phyloP scores from a whole-genome alignment of 1,140 invertebrate species.

The Dreissena rostriformis region DNA sequence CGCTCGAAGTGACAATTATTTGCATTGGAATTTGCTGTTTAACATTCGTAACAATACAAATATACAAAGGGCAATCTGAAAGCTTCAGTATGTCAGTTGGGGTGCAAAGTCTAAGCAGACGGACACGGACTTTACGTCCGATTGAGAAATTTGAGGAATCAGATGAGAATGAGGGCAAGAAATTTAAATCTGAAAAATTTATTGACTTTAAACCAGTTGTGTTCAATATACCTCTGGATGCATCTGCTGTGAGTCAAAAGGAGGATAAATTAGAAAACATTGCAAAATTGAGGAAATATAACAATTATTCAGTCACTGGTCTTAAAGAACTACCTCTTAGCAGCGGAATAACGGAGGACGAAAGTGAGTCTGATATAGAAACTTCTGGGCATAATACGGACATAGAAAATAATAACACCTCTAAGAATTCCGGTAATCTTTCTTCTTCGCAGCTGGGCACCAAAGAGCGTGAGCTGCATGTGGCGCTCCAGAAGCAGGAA shows the following conservation, averaged over 20 bases:
- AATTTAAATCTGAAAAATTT: not conserved
- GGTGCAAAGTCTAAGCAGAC: constrained; percentile 32
- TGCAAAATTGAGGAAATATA: constrained; percentile 30
- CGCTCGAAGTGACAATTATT: constrained; percentile 37
- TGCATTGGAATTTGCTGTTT: constrained; percentile 51
- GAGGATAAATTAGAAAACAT: not conserved
- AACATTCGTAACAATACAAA: constrained; percentile 52
- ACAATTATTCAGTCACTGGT: constrained; percentile 37
- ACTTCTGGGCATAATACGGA: constrained; percentile 13
- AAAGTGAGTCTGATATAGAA: constrained; percentile 2
- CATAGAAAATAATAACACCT: constrained; percentile 28
- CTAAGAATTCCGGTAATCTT: not conserved
- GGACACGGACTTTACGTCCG: constrained; percentile 49
- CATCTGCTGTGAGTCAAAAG: not conserved
- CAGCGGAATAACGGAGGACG: constrained; percentile 28
- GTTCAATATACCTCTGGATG: not conserved
- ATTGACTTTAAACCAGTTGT: constrained; percentile 8
- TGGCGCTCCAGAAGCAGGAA: constrained; percentile 72
- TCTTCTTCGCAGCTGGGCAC: constrained; percentile 63
- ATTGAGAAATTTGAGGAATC: not conserved
- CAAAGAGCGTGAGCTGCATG: constrained; percentile 72
- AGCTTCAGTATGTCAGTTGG: constrained; percentile 41
- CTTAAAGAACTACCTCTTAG: constrained; percentile 49
- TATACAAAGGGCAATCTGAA: constrained; percentile 16
- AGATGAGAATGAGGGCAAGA: not conserved